Conservation (phyloP, 2,888 invertebrate species). For the Yponomeuta plumbellus region DNA sequence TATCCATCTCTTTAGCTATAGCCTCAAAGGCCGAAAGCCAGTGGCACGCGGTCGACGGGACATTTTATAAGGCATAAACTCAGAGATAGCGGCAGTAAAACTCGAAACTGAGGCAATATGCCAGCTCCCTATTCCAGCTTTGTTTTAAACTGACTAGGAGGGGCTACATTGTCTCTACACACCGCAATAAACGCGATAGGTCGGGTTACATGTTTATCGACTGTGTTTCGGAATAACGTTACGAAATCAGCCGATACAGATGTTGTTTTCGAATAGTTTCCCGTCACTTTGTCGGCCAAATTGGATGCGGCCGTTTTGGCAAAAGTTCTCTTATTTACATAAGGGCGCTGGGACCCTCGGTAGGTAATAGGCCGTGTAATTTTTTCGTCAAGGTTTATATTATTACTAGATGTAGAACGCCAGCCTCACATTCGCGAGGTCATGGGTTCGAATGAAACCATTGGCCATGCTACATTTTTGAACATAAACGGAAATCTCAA, state of each 20-base stretch:
- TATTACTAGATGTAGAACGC: too few relatives aligned
- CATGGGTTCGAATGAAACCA: too few relatives aligned
- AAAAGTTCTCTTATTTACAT: slow-evolving; percentile 1
- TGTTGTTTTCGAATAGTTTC: slow-evolving; percentile 3
- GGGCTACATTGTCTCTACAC: slow-evolving; percentile 41
- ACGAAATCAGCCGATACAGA: background rate
- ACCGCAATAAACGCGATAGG: slow-evolving; percentile 1
- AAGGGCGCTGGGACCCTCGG: background rate
- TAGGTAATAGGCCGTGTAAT: background rate
- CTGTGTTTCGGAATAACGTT: slow-evolving; percentile 1
- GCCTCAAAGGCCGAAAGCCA: slow-evolving; percentile 13
- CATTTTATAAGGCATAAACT: slow-evolving; percentile 69
- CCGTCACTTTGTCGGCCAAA: background rate
- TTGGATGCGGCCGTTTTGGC: slow-evolving; percentile 4
- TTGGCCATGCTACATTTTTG: too few relatives aligned
- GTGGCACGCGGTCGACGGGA: slow-evolving; percentile 44
- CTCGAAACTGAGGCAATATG: slow-evolving; percentile 63
- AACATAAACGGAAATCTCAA: too few relatives aligned
- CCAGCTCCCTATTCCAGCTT: slow-evolving; percentile 61
- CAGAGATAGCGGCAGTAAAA: slow-evolving; percentile 64
- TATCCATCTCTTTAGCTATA: background rate
- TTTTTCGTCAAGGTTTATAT: background rate
- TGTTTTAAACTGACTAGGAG: slow-evolving; percentile 55
- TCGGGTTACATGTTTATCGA: background rate
- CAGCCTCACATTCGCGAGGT: too few relatives aligned